Conservation (phyloP, 2,888 invertebrate genomes). For the Drosophila neoperkinsi region DNA sequence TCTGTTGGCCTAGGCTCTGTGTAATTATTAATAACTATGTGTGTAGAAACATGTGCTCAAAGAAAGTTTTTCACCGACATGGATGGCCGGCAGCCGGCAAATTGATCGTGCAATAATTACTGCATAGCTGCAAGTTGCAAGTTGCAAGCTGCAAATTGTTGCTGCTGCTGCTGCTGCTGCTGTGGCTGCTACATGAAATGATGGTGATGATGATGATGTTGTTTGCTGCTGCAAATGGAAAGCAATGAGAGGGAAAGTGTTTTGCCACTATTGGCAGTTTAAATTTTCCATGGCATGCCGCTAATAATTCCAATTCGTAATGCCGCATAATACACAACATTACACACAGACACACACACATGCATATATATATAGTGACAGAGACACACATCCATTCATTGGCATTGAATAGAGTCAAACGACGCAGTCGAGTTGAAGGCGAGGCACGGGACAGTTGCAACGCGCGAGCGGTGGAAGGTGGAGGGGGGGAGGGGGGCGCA, state of each 20-base stretch:
- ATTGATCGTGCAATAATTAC: constrained; percentile 83
- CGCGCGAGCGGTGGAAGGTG: background rate
- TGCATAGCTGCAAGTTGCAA: constrained; percentile 73
- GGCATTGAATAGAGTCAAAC: constrained; percentile 79
- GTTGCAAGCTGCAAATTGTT: constrained; percentile 35
- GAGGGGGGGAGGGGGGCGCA: constrained; percentile 14
- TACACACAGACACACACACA: constrained; percentile 6
- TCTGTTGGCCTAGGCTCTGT: constrained; percentile 12
- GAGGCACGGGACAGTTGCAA: constrained; percentile 5
- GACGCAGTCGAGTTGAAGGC: constrained; percentile 29
- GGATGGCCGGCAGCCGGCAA: constrained; percentile 78
- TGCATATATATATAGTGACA: constrained; percentile 17
- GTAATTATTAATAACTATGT: constrained; percentile 37
- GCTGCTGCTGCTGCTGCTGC: constrained; percentile 32
- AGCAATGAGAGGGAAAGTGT: constrained; percentile 84
- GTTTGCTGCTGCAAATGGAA: constrained; percentile 76
- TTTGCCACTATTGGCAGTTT: constrained; percentile 70
- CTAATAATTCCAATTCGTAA: constrained; percentile 77
- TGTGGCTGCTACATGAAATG: constrained; percentile 38
- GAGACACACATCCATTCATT: constrained; percentile 53
- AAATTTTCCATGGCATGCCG: constrained; percentile 77
- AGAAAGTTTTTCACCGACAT: constrained; percentile 77
- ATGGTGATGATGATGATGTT: constrained; percentile 43
- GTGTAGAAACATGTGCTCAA: constrained; percentile 45
- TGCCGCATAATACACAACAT: constrained; percentile 80